These are phyloP conservation scores for Crocidura indochinensis DNA, from an alignment of 2,797 vertebrate species.

Conservation along the genomic window DNA sequence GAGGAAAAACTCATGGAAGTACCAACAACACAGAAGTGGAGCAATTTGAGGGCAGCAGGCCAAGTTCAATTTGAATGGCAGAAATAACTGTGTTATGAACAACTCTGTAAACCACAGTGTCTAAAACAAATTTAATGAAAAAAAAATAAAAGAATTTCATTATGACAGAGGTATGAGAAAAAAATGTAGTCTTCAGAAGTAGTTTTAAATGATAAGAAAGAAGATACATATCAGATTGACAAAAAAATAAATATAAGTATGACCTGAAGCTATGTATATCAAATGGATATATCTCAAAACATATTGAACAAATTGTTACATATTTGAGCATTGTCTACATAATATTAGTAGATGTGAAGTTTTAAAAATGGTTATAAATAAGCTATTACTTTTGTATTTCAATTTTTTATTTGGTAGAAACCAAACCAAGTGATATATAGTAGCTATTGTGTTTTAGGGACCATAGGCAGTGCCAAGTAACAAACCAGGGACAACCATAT, in stretches of 20 bases:
- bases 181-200: background rate
- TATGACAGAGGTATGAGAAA: background rate
- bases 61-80: background rate
- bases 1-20: too few species aligned
- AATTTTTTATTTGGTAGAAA: too few species aligned
- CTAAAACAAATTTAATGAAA: background rate
- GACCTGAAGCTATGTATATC: background rate
- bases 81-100: background rate
- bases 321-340: background rate
- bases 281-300: background rate
- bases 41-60: too few species aligned
- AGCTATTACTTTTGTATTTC: too few species aligned
- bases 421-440: too few species aligned
- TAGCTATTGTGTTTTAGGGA: too few species aligned
- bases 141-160: background rate
- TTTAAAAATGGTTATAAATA: background rate
- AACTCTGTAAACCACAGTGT: too few species aligned
- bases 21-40: too few species aligned
- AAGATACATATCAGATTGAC: background rate
- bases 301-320: slow-evolving; percentile 21
- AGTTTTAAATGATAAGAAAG: slow-evolving; percentile 36
- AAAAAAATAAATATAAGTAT: slow-evolving; percentile 47
- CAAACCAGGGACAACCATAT: too few species aligned
- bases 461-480: too few species aligned
- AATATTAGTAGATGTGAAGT: background rate